phyloP scores from a whole-genome alignment of 2,797 vertebrate species.

The Rhinoraja longicauda region DNA sequence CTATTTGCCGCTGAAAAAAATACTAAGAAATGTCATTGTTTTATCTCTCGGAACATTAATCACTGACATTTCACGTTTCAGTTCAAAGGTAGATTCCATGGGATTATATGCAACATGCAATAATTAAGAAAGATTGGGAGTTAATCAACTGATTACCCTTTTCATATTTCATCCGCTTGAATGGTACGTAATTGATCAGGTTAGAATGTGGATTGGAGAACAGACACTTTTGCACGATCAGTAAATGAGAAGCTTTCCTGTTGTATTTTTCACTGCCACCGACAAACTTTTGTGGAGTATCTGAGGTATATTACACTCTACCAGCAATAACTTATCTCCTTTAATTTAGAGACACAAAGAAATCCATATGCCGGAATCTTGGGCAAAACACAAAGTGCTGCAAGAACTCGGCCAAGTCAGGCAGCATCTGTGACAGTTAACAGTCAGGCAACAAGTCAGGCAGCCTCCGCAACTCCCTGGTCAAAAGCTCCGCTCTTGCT shows the following conservation, averaged over 20 bases:
- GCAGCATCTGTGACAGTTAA: too few species aligned
- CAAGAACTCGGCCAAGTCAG: too few species aligned
- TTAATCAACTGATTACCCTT: neutral
- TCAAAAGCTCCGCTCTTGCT: too few species aligned
- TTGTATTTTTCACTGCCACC: neutral
- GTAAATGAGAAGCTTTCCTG: neutral
- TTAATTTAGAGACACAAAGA: neutral
- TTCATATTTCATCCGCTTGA: neutral
- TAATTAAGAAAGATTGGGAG: neutral
- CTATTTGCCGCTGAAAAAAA: neutral
- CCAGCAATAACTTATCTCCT: neutral
- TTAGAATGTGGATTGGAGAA: neutral
- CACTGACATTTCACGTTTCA: neutral
- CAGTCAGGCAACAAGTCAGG: too few species aligned
- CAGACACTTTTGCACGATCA: neutral
- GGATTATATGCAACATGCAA: neutral
- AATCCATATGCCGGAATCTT: too few species aligned
- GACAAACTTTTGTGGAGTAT: neutral
- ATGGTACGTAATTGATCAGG: neutral
- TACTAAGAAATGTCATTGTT: neutral
- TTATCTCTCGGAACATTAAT: neutral
- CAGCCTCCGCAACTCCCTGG: too few species aligned
- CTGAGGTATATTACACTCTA: neutral
- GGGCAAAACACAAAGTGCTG: too few species aligned
- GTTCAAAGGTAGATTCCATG: neutral